Percentiles rank a stretch among this genome's conserved stretches.
Evolutionary conservation across 2,888 invertebrate genomes (phyloP).

Genomic region (Coremacera marginata): DNA sequence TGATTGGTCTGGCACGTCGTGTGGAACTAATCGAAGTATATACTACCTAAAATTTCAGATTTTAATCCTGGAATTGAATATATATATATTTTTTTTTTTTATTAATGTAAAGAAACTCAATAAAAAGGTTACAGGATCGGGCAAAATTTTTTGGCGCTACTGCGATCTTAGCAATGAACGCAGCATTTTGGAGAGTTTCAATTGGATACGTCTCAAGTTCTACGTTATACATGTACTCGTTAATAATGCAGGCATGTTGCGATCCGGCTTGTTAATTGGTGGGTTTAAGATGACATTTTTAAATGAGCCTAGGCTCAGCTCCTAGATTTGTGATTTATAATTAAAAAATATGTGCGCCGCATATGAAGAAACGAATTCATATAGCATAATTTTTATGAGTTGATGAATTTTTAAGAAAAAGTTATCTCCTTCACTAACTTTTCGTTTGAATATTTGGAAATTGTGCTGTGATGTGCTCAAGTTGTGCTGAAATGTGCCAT

Average conservation of each 20-base stretch:
- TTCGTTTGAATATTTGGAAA: too few species aligned
- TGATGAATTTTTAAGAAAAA: too few species aligned
- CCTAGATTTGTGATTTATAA: too few species aligned
- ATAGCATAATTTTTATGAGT: too few species aligned
- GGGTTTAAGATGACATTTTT: too few species aligned
- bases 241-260: conserved; percentile 68
- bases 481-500: too few species aligned
- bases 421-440: too few species aligned
- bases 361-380: too few species aligned
- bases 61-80: neutral
- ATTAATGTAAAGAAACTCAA: conserved; percentile 57
- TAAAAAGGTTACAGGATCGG: conserved; percentile 59
- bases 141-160: conserved; percentile 63
- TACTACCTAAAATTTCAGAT: neutral
- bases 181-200: conserved; percentile 60
- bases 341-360: too few species aligned
- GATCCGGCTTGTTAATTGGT: conserved; percentile 64
- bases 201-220: conserved; percentile 62
- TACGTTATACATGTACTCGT: conserved; percentile 65
- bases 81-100: neutral
- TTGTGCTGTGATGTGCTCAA: too few species aligned
- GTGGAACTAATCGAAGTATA: conserved; percentile 69
- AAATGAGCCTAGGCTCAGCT: too few species aligned
- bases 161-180: conserved; percentile 66
- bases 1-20: conserved; percentile 72